These are phyloP conservation scores for Cecropterus lyciades DNA, from an alignment of 1,140 invertebrate species.

Conservation along the genomic window DNA sequence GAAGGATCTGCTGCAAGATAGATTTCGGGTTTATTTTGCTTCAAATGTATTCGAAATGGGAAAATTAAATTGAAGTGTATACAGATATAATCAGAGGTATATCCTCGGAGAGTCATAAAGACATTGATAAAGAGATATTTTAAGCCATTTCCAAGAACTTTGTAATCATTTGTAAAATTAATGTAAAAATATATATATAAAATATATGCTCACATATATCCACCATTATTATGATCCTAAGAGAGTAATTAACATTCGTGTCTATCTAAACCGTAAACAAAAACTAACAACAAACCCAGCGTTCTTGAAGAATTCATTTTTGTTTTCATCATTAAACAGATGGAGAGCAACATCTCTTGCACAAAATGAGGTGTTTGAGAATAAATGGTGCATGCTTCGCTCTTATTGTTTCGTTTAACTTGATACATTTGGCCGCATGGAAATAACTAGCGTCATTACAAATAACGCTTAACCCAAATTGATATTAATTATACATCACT, in stretches of 20 bases:
- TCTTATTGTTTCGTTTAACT: constrained; percentile 30
- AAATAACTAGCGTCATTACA: constrained; percentile 33
- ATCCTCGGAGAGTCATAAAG: too few relatives aligned
- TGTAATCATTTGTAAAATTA: too few relatives aligned
- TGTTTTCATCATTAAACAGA: constrained; percentile 30
- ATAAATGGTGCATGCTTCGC: constrained; percentile 12
- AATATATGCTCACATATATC: too few relatives aligned
- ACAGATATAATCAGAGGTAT: too few relatives aligned
- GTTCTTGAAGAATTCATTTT: constrained; percentile 23
- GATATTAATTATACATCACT: constrained; percentile 31
- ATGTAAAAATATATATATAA: too few relatives aligned
- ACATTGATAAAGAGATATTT: too few relatives aligned
- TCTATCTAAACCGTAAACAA: background rate
- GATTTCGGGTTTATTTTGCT: constrained; percentile 3
- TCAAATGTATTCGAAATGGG: background rate
- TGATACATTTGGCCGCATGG: constrained; percentile 24
- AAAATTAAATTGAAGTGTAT: too few relatives aligned
- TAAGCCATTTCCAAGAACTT: too few relatives aligned
- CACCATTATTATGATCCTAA: too few relatives aligned
- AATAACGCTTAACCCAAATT: constrained; percentile 29
- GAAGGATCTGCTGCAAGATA: background rate
- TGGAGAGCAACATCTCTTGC: constrained; percentile 28
- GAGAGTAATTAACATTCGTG: background rate
- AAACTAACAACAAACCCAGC: constrained; percentile 9
- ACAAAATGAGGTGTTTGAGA: constrained; percentile 24